Evolutionary conservation across 1,140 invertebrate species (phyloP).

Genomic region (Magallana gigas): DNA sequence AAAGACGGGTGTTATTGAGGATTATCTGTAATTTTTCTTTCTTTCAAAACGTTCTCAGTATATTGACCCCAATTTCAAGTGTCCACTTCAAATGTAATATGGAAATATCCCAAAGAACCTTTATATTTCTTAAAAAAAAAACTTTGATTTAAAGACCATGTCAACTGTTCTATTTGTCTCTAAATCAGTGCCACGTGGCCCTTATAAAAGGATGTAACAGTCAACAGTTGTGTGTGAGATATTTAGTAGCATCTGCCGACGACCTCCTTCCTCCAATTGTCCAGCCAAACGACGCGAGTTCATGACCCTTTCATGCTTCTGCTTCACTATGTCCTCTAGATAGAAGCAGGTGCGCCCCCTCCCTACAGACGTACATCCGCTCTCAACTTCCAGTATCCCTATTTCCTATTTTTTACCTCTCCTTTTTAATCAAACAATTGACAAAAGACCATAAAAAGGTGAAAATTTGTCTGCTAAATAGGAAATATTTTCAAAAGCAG

Average conservation of each 20-base stretch:
- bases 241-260: constrained; percentile 31
- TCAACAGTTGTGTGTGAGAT: constrained; percentile 27
- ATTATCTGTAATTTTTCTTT: neutral
- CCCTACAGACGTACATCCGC: constrained; percentile 3
- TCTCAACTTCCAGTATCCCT: neutral
- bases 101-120: neutral
- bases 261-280: neutral
- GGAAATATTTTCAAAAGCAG: no score
- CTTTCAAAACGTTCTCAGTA: no score
- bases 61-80: neutral
- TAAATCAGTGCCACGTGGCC: constrained; percentile 17
- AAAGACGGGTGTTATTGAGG: neutral
- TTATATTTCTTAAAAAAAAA: neutral
- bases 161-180: constrained; percentile 31
- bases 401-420: neutral
- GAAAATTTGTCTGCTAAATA: neutral
- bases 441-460: constrained; percentile 11
- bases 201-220: constrained; percentile 1
- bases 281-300: neutral
- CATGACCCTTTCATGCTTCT: constrained; percentile 6
- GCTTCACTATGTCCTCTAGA: constrained; percentile 1
- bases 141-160: neutral
- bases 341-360: constrained; percentile 2
- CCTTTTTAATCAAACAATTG: neutral
- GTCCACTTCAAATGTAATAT: neutral